Evolutionary conservation across 2,888 invertebrate genomes (phyloP).

Genomic region (Drosophila glabriapex): DNA sequence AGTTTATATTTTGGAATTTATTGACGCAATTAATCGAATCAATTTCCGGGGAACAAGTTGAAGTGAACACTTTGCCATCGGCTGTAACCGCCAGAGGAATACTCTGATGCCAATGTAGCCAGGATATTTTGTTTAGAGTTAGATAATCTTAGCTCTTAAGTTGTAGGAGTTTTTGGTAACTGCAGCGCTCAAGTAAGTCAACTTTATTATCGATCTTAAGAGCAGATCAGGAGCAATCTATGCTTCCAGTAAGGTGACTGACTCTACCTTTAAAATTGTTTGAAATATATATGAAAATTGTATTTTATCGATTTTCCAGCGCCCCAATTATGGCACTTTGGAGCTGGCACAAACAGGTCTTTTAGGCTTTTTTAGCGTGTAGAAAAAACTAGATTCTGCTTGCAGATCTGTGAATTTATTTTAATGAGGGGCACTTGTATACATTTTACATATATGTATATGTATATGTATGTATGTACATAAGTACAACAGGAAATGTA

Average conservation of each 20-base stretch:
- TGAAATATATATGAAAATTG: neutral
- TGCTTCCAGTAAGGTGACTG: neutral
- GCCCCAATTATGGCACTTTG: neutral
- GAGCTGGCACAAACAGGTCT: neutral
- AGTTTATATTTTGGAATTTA: neutral
- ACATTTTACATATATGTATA: neutral
- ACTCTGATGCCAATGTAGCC: neutral
- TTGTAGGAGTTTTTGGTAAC: too few species aligned
- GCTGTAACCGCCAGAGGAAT: neutral
- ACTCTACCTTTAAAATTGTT: neutral
- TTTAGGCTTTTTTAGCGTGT: neutral
- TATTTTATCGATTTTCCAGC: neutral
- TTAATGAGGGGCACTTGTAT: neutral
- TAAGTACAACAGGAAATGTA: neutral
- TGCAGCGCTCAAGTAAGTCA: too few species aligned
- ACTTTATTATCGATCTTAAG: neutral
- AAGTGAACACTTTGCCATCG: neutral
- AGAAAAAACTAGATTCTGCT: neutral
- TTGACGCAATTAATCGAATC: neutral
- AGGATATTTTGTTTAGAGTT: neutral
- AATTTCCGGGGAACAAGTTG: neutral
- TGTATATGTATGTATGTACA: too few species aligned
- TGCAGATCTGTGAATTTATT: neutral
- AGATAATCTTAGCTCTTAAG: too few species aligned
- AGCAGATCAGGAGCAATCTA: neutral